Conservation (phyloP, 2,888 invertebrate species). For the Lypha dubia region DNA sequence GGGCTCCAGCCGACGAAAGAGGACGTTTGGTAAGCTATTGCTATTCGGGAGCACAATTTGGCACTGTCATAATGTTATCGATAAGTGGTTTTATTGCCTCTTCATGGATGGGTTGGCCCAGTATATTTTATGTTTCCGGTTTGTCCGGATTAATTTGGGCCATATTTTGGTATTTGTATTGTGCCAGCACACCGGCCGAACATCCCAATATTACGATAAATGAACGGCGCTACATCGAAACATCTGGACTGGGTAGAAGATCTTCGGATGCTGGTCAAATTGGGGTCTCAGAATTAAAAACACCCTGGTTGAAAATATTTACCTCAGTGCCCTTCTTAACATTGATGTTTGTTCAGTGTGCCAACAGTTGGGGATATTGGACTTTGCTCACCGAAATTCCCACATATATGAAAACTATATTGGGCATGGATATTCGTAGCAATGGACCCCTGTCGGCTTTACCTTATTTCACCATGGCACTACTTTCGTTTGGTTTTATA, state of each 20-base stretch:
- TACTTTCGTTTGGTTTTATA: conserved; percentile 84
- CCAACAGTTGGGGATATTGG: conserved; percentile 90
- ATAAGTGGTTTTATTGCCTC: conserved; percentile 87
- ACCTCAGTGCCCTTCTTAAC: conserved; percentile 87
- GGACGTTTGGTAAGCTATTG: conserved; percentile 85
- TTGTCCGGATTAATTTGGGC: conserved; percentile 84
- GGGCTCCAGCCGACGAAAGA: conserved; percentile 87
- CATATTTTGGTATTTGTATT: conserved; percentile 84
- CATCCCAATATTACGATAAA: conserved; percentile 85
- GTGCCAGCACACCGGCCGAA: conserved; percentile 86
- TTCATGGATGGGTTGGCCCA: conserved; percentile 87
- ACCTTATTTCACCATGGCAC: conserved; percentile 85
- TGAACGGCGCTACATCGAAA: conserved; percentile 86
- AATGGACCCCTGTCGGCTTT: conserved; percentile 85
- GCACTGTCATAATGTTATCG: conserved; percentile 87
- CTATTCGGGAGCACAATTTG: conserved; percentile 87
- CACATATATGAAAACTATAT: conserved; percentile 87
- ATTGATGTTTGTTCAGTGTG: conserved; percentile 85
- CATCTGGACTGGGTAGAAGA: conserved; percentile 80
- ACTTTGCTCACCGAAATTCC: conserved; percentile 89
- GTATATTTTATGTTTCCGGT: conserved; percentile 87
- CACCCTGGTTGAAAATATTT: conserved; percentile 87
- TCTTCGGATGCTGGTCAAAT: conserved; percentile 77
- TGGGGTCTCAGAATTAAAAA: conserved; percentile 69
- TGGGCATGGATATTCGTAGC: conserved; percentile 89